Percentiles rank a stretch among this genome's conserved stretches.
These are phyloP conservation scores for Acanthopagrus latus DNA, from an alignment of 2,797 vertebrate species.

Conservation along the genomic window DNA sequence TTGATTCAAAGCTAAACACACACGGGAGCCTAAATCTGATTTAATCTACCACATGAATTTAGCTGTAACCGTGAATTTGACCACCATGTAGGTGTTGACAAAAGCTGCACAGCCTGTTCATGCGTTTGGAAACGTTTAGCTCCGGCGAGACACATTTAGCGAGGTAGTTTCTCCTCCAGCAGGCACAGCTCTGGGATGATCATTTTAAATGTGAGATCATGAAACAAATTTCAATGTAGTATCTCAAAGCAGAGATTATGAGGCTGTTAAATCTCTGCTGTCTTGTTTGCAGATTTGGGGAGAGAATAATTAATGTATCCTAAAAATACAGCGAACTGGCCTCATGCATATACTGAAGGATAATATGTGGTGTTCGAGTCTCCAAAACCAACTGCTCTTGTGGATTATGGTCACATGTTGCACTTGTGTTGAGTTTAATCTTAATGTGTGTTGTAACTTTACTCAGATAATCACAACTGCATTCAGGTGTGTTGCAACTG, in stretches of 20 bases:
- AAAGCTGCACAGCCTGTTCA: slow-evolving; percentile 11
- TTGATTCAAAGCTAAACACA: slow-evolving; percentile 22
- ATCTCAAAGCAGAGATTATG: slow-evolving; percentile 54
- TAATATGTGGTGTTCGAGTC: slow-evolving; percentile 40
- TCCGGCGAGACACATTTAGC: slow-evolving; percentile 28
- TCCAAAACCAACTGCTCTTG: slow-evolving; percentile 28
- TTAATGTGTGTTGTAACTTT: slow-evolving; percentile 38
- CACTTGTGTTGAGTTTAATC: slow-evolving; percentile 36
- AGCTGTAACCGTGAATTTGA: slow-evolving; percentile 17
- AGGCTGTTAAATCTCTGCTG: slow-evolving; percentile 37
- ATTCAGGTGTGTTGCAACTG: slow-evolving; percentile 47
- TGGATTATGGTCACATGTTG: slow-evolving; percentile 54
- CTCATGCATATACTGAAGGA: neutral
- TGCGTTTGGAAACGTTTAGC: slow-evolving; percentile 6
- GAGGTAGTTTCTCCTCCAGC: slow-evolving; percentile 15
- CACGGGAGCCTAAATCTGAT: slow-evolving; percentile 28
- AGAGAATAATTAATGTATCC: slow-evolving; percentile 39
- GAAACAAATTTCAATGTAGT: slow-evolving; percentile 40
- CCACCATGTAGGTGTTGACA: slow-evolving; percentile 18
- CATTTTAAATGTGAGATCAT: slow-evolving; percentile 43
- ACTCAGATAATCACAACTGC: slow-evolving; percentile 22
- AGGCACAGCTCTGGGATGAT: slow-evolving; percentile 35
- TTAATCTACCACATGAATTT: slow-evolving; percentile 27
- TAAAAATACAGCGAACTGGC: slow-evolving; percentile 42
- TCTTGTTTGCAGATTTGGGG: slow-evolving; percentile 33